Evolutionary conservation across 2,888 invertebrate species (phyloP).

Genomic region (Hirtodrosophila confusa): DNA sequence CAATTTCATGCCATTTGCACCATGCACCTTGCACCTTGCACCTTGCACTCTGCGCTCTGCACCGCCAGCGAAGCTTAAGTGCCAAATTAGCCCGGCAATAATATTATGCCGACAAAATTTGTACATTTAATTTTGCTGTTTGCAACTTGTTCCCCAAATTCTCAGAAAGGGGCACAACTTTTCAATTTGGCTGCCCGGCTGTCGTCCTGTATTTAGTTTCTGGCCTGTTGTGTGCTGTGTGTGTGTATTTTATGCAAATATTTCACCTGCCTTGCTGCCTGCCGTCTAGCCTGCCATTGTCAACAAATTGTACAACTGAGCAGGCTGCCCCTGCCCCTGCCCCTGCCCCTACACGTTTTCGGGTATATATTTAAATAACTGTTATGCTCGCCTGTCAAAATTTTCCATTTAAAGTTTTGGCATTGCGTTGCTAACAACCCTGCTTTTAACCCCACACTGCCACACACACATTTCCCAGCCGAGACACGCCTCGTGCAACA

Average conservation of each 20-base stretch:
- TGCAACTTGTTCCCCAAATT: constrained; percentile 43
- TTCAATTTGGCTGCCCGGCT: constrained; percentile 60
- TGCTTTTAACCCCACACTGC: too few relatives aligned
- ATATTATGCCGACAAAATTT: constrained; percentile 55
- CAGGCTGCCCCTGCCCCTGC: background rate
- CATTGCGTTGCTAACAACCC: constrained; percentile 12
- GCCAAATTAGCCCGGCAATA: constrained; percentile 58
- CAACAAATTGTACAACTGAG: constrained; percentile 25
- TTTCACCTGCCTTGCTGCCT: constrained; percentile 22
- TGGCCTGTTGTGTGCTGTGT: constrained; percentile 3
- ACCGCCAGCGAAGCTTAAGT: constrained; percentile 1
- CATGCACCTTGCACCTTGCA: constrained; percentile 41
- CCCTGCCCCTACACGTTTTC: constrained; percentile 7
- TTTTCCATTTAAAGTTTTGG: constrained; percentile 79
- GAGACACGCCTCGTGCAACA: constrained; percentile 11
- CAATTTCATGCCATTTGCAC: constrained; percentile 79
- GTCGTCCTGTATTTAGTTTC: constrained; percentile 19
- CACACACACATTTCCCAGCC: background rate
- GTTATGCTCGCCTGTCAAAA: constrained; percentile 76
- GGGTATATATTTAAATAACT: constrained; percentile 71
- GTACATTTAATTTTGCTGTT: constrained; percentile 44
- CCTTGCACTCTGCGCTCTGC: background rate
- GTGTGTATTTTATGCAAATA: constrained; percentile 45
- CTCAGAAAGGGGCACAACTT: constrained; percentile 48
- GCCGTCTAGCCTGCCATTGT: constrained; percentile 44